phyloP scores from a whole-genome alignment of 2,888 invertebrate species.

The Steinernema hermaphroditum region DNA sequence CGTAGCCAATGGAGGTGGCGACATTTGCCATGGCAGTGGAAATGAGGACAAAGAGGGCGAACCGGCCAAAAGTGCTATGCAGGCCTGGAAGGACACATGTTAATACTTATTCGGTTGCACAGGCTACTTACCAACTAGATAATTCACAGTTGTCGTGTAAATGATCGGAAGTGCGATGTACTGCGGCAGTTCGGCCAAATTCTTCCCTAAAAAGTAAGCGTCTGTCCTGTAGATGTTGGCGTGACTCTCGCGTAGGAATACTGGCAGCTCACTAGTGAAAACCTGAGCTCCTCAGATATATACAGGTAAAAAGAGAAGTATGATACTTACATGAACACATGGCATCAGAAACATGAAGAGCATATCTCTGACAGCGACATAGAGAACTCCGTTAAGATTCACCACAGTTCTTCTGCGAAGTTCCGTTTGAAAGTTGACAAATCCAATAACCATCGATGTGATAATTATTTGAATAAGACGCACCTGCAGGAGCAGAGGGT shows the following conservation, averaged over 20 bases:
- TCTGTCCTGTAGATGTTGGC: conserved; percentile 87
- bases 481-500: conserved; percentile 85
- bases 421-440: conserved; percentile 82
- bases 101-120: not conserved
- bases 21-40: conserved; percentile 50
- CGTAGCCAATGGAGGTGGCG: conserved; percentile 76
- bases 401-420: conserved; percentile 84
- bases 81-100: not conserved
- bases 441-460: conserved; percentile 80
- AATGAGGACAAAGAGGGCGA: conserved; percentile 45
- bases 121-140: not conserved
- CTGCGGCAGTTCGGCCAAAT: conserved; percentile 80
- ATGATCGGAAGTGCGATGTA: conserved; percentile 81
- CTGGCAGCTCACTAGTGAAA: conserved; percentile 83
- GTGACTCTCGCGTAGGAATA: conserved; percentile 85
- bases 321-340: conserved; percentile 80
- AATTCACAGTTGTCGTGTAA: conserved; percentile 71
- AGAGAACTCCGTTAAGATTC: conserved; percentile 88
- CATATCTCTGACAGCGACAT: conserved; percentile 87
- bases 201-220: conserved; percentile 82
- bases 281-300: conserved; percentile 76
- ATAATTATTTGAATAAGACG: conserved; percentile 84
- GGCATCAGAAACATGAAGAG: conserved; percentile 90
- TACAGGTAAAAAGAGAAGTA: not conserved
- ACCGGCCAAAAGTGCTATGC: not conserved